Percentiles rank a stretch among this genome's conserved stretches.
These are phyloP conservation scores for Podiceps cristatus DNA, from an alignment of 2,113 vertebrate species.

Conservation along the genomic window DNA sequence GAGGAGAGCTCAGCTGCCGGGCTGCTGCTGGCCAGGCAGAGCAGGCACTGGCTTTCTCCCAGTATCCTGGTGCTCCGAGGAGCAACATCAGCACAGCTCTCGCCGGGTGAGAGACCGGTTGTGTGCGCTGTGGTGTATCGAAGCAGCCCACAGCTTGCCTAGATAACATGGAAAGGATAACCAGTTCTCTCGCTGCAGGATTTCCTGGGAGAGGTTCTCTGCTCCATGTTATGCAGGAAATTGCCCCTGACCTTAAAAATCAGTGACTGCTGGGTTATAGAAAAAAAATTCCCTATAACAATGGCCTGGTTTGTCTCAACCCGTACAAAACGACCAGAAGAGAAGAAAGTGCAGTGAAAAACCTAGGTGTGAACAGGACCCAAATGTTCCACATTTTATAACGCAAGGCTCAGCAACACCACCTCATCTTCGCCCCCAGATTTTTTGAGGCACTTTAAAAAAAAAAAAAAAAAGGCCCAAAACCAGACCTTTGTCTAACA, in stretches of 20 bases:
- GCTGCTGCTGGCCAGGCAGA: neutral
- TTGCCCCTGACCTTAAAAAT: neutral
- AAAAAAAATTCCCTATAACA: neutral
- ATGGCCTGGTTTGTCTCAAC: neutral
- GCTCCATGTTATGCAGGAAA: neutral
- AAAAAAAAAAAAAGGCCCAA: neutral
- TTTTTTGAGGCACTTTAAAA: neutral
- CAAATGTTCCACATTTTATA: neutral
- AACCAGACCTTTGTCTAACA: neutral
- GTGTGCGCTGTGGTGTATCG: neutral
- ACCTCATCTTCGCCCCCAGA: neutral
- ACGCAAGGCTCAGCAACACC: neutral
- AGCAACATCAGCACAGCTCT: neutral
- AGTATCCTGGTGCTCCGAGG: neutral
- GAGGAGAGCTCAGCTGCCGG: neutral
- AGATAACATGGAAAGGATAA: neutral
- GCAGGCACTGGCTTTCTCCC: neutral
- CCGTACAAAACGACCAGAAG: neutral
- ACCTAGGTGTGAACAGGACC: neutral
- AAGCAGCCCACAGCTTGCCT: neutral
- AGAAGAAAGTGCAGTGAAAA: neutral
- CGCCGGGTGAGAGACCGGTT: neutral
- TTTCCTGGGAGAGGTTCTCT: neutral
- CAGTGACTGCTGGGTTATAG: neutral
- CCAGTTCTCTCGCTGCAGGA: neutral